A percentile compares a stretch with the other conserved stretches of the same genome.
These are phyloP conservation scores for Rhinolophus ferrumequinum DNA, from an alignment of 2,113 vertebrate genomes.

Conservation along the genomic window DNA sequence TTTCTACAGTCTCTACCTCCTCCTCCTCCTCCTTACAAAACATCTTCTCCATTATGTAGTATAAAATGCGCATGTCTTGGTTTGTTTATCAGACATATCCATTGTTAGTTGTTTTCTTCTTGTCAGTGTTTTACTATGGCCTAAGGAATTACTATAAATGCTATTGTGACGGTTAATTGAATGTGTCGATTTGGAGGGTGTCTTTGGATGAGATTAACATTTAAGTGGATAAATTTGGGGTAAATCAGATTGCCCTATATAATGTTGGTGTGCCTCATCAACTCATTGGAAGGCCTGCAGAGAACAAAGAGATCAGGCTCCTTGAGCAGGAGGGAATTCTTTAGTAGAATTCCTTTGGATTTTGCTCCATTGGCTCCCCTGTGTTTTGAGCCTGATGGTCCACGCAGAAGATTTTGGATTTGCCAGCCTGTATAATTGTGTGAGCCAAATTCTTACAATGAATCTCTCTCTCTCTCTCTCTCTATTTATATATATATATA, in stretches of 20 bases:
- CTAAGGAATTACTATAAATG: not conserved
- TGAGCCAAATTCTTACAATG: too few relatives aligned
- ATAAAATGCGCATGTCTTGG: not conserved
- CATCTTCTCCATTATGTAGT: not conserved
- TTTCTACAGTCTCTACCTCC: not conserved
- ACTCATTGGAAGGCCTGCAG: not conserved
- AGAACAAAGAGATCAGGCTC: not conserved
- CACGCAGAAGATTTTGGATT: not conserved
- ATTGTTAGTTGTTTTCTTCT: not conserved
- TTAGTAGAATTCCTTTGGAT: not conserved
- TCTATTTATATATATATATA: not conserved
- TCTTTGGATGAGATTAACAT: not conserved
- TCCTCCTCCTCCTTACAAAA: not conserved
- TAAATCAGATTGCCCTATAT: not conserved
- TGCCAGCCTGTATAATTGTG: not conserved
- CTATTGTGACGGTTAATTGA: not conserved
- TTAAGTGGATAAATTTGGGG: not conserved
- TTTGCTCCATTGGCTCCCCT: not conserved
- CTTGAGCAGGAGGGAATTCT: not conserved
- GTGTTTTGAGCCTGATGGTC: not conserved
- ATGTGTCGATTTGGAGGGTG: not conserved
- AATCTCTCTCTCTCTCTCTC: not conserved
- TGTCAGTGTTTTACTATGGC: not conserved
- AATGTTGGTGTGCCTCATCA: not conserved
- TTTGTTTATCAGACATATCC: not conserved